Base-by-base conservation (phyloP, 2,888 invertebrate genomes). In the Amiota mariae region DNA sequence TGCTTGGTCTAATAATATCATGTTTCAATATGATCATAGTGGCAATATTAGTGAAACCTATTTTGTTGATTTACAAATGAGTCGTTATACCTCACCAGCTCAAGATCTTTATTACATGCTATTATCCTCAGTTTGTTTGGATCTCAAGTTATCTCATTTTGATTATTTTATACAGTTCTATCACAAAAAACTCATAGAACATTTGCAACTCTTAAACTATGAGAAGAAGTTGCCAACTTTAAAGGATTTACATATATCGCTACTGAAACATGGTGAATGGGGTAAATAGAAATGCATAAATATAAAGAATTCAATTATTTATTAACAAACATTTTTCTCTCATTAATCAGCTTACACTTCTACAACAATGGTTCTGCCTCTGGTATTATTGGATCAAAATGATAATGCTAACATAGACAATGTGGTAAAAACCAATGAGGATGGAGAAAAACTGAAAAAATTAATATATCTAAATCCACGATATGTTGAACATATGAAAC, bases 1-100 rank as follows among this genome's bases (percentile, higher is more conserved):
- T 77, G 82, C 86, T 9, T 87, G 89, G 85, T 80, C 77, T 6
- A 89, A 89, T 71, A 89, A 89, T 67, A 81, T 87, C 0, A 89
- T 89, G 89, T 89, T 88, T 47, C 80, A 81, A 74, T 88, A 88
- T 61, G 81, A 85, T 64, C 71, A 73, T 0, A 57, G 72, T 0
- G 81, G 82, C 0, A 66, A 77, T 0, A 79, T 87, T 0, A 73
- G 61, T 0, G 87, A 88, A 49, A 85, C 82, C 0, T 82, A 83
- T 68, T 78, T 89, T 20, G 82, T 89, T 8, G 89, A 89, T 75
- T 79, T 88, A 24, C 89, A 89, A 76, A 84, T 85, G 80, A 84
- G 86, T 73, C 81, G 81, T 2, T 89, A 85, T 80, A 82, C 82
- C 54, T 86, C 89, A n/a, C 88, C 89, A 2, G 87, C 87, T 0